Evolutionary conservation across 1,140 invertebrate genomes (phyloP).

Genomic region (Carposina sasakii): DNA sequence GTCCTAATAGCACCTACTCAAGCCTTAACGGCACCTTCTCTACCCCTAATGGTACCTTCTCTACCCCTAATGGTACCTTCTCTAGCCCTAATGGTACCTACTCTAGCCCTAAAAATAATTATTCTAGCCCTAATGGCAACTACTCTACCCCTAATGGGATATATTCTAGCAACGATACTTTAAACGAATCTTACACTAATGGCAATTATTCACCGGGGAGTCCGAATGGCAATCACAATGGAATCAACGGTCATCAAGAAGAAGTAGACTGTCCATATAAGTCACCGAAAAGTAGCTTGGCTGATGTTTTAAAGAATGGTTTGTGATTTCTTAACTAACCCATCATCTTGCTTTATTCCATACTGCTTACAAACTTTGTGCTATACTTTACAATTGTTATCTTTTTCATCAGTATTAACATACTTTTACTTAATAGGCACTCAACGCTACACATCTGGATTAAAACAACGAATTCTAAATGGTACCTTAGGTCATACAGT

Average conservation of each 20-base stretch:
- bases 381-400: no score
- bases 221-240: conserved; percentile 29
- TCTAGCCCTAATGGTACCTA: conserved; percentile 4
- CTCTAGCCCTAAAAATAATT: conserved; percentile 22
- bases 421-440: no score
- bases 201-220: conserved; percentile 16
- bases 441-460: conserved; percentile 71
- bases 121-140: conserved; percentile 21
- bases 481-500: conserved; percentile 65
- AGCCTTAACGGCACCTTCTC: conserved; percentile 26
- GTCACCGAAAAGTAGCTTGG: conserved; percentile 30
- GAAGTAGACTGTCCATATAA: conserved; percentile 38
- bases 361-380: no score
- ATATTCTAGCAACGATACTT: no score
- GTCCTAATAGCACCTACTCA: conserved; percentile 1
- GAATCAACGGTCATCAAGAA: conserved; percentile 33
- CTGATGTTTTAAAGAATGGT: conserved; percentile 58
- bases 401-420: no score
- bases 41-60: conserved; percentile 11
- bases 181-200: conserved; percentile 28
- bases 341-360: conserved; percentile 15
- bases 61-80: conserved; percentile 15
- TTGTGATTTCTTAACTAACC: conserved; percentile 28
- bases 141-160: conserved; percentile 32
- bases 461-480: conserved; percentile 74